These are phyloP conservation scores for Cervus canadensis DNA, from an alignment of 2,113 vertebrate genomes.

Conservation along the genomic window DNA sequence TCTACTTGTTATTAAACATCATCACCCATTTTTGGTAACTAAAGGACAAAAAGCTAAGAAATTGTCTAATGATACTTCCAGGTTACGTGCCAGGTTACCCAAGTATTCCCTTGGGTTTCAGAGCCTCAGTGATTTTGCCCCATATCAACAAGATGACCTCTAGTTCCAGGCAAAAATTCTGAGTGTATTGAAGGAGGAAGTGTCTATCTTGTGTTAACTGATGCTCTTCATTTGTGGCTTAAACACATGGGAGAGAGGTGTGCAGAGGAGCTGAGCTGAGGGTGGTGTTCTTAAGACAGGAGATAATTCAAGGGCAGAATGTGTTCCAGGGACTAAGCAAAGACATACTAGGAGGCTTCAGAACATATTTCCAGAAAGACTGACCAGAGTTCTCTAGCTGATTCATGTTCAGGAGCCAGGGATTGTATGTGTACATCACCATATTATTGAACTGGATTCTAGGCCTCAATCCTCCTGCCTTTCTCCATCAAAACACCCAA, in stretches of 20 bases:
- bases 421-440: accelerated
- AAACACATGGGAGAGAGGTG: neutral
- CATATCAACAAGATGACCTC: neutral
- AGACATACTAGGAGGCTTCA: neutral
- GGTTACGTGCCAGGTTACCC: neutral
- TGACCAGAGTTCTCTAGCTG: neutral
- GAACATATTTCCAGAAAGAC: neutral
- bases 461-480: neutral
- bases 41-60: neutral
- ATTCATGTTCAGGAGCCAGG: neutral
- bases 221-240: neutral
- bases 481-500: neutral
- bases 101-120: neutral
- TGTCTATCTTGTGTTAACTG: neutral
- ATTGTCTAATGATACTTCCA: neutral
- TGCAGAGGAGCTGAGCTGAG: neutral
- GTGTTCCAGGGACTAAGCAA: neutral
- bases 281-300: neutral
- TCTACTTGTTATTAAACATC: neutral
- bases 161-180: neutral
- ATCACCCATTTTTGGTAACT: neutral
- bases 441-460: neutral
- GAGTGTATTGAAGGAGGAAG: neutral
- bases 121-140: neutral
- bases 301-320: neutral